Percentiles rank a stretch among this genome's conserved stretches.
Evolutionary conservation across 2,797 vertebrate genomes (phyloP).

Genomic region (Diplodus puntazzo): DNA sequence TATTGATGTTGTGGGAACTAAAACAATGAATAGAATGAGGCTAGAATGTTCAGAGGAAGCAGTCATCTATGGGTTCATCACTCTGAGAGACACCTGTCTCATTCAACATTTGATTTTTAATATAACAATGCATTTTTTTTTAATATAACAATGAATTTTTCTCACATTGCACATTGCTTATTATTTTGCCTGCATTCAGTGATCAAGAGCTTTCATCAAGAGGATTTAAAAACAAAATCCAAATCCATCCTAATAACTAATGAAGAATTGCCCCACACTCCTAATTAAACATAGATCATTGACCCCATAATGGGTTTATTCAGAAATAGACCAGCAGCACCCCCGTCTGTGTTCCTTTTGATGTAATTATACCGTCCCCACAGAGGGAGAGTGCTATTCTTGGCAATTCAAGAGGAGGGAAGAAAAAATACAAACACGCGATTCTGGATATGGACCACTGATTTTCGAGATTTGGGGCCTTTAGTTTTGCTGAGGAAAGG

Average conservation of each 20-base stretch:
- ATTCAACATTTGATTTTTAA: too few species aligned
- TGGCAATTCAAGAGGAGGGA: slow-evolving; percentile 24
- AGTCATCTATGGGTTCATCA: too few species aligned
- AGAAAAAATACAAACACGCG: slow-evolving; percentile 44
- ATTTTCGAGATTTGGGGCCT: background rate
- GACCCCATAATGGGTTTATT: slow-evolving; percentile 56
- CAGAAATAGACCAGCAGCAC: slow-evolving; percentile 61
- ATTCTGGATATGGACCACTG: slow-evolving; percentile 23
- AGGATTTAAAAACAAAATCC: slow-evolving; percentile 9
- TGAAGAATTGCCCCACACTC: slow-evolving; percentile 45
- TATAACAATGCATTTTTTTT: too few species aligned
- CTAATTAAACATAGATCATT: slow-evolving; percentile 64
- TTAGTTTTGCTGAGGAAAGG: slow-evolving; percentile 1
- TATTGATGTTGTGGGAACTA: background rate
- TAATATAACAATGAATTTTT: background rate
- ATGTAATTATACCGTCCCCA: slow-evolving; percentile 75
- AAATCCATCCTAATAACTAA: slow-evolving; percentile 38
- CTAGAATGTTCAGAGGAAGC: background rate
- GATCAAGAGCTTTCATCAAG: slow-evolving; percentile 27
- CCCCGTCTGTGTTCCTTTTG: slow-evolving; percentile 51
- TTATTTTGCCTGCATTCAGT: background rate
- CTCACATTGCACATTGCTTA: background rate
- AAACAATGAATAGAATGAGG: background rate
- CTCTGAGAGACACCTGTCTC: too few species aligned
- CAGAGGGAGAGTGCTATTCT: slow-evolving; percentile 62